Percentiles rank a stretch among this genome's conserved stretches.
These are phyloP conservation scores for Stenchaetothrips biformis DNA, from an alignment of 2,888 invertebrate genomes.

Conservation along the genomic window DNA sequence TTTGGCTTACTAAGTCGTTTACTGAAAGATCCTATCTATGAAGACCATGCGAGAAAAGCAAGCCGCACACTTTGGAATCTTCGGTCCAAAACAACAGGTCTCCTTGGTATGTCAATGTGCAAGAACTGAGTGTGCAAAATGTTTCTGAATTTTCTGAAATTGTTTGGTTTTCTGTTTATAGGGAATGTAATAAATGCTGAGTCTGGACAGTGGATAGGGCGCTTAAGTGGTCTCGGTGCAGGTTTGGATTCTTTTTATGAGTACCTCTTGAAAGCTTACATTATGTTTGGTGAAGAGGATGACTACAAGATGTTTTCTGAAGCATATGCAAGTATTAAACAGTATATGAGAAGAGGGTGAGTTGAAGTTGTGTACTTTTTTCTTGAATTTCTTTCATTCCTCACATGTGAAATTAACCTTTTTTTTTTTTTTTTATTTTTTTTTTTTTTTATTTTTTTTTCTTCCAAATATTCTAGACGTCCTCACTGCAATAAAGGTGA, in stretches of 20 bases:
- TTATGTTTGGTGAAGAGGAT: constrained; percentile 55
- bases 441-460: not conserved
- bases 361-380: constrained; percentile 32
- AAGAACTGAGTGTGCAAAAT: not conserved
- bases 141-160: not conserved
- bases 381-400: not conserved
- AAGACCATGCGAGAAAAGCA: constrained; percentile 53
- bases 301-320: constrained; percentile 56
- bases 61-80: constrained; percentile 52
- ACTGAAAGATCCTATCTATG: constrained; percentile 55
- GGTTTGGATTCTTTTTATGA: constrained; percentile 60
- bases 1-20: constrained; percentile 57
- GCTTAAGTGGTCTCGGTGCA: constrained; percentile 57
- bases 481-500: constrained; percentile 51
- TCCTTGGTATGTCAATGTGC: constrained; percentile 48
- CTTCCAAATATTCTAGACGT: constrained; percentile 43
- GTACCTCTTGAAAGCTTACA: constrained; percentile 57
- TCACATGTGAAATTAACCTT: not conserved
- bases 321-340: constrained; percentile 52
- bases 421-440: not conserved
- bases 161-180: constrained; percentile 37
- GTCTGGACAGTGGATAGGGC: constrained; percentile 56
- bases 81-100: constrained; percentile 53
- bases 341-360: constrained; percentile 54
- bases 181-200: constrained; percentile 59